Conservation (phyloP, 2,113 vertebrate genomes). For the Charina bottae region DNA sequence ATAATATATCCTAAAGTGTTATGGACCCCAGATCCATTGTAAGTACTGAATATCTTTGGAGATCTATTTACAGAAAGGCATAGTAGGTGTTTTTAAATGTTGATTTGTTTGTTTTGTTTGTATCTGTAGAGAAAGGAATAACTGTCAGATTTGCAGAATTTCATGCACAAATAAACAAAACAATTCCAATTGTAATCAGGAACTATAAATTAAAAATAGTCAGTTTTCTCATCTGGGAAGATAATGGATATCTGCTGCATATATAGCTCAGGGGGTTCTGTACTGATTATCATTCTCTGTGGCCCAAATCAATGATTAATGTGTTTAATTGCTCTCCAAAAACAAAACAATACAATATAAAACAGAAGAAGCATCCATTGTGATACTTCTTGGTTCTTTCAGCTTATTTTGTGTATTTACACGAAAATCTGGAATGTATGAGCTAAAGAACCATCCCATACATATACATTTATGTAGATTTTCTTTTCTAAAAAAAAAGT, state of each 20-base stretch:
- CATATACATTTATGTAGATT: background rate
- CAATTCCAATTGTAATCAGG: background rate
- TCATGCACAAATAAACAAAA: no score
- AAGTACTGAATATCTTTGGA: background rate
- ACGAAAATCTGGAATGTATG: background rate
- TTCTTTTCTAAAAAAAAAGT: no score
- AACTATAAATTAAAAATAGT: background rate
- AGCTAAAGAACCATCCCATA: background rate
- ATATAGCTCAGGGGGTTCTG: background rate
- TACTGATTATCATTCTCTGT: background rate
- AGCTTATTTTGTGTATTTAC: background rate
- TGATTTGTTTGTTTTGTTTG: background rate
- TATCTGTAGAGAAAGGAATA: constrained; percentile 4
- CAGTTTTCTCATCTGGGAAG: background rate
- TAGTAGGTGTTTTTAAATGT: constrained; percentile 4
- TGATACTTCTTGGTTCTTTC: background rate
- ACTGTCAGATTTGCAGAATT: background rate
- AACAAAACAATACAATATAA: no score
- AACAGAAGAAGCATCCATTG: no score
- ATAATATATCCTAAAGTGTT: constrained; percentile 30
- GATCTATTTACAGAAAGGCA: background rate
- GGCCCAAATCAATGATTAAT: no score
- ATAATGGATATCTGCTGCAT: background rate
- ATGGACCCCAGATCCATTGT: background rate
- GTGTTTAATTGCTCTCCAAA: no score